These are phyloP conservation scores for Holothuria glaberrima DNA, from an alignment of 35 echinoderm and acorn worm genomes.

Conservation along the genomic window DNA sequence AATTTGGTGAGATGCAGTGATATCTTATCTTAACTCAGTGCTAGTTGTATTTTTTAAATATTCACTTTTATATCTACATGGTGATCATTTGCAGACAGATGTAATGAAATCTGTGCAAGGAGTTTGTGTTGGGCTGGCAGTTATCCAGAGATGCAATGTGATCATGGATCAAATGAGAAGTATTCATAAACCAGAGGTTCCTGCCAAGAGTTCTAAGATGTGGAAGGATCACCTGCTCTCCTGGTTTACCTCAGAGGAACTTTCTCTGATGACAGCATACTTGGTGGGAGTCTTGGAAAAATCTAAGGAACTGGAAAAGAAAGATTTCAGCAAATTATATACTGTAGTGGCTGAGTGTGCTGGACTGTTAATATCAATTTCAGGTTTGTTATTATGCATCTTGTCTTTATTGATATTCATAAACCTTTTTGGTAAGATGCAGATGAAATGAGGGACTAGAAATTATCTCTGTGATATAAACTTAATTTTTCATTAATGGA, in stretches of 20 bases:
- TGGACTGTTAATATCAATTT: neutral
- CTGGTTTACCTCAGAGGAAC: conserved; percentile 13
- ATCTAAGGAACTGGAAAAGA: neutral
- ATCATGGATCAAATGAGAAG: neutral
- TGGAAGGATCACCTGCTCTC: neutral
- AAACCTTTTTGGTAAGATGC: neutral
- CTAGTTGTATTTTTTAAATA: too few species aligned
- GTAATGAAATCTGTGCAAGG: neutral
- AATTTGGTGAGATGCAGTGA: too few species aligned
- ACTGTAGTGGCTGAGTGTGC: neutral
- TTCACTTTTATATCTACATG: too few species aligned
- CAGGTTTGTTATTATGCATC: neutral
- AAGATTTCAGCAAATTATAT: neutral
- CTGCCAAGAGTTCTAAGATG: neutral
- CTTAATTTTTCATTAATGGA: too few species aligned
- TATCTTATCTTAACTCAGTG: too few species aligned
- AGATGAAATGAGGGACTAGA: neutral
- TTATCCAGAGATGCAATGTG: neutral
- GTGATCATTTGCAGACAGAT: neutral
- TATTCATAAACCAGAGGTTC: too few species aligned
- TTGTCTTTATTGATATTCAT: neutral
- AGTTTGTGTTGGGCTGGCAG: neutral
- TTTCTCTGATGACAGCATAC: neutral
- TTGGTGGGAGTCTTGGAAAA: neutral
- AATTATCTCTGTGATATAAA: too few species aligned